A percentile compares a stretch with the other conserved stretches of the same genome.
Evolutionary conservation across 2,797 vertebrate genomes (phyloP).

Genomic region (Parauchenoglanis ngamensis): DNA sequence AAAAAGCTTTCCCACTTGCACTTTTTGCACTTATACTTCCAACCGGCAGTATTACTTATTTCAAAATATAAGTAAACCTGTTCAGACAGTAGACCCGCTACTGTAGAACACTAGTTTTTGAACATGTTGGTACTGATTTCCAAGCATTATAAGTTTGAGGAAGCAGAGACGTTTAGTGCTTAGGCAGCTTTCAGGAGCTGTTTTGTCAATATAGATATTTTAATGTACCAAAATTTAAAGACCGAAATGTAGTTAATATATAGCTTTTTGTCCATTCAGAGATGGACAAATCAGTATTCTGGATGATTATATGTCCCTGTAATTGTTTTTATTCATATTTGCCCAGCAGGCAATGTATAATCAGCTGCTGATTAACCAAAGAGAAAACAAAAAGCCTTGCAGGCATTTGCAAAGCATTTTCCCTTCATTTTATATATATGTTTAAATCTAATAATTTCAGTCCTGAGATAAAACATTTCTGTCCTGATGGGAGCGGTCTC

Average conservation of each 20-base stretch:
- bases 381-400: background rate
- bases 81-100: background rate
- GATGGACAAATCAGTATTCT: background rate
- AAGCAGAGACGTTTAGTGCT: background rate
- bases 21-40: background rate
- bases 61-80: background rate
- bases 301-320: background rate
- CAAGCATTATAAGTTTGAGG: background rate
- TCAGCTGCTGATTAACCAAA: background rate
- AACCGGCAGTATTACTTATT: background rate
- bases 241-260: background rate
- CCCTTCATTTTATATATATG: background rate
- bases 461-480: background rate
- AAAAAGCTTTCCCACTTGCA: background rate
- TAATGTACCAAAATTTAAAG: background rate
- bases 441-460: background rate
- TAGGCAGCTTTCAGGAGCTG: background rate
- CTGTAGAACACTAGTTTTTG: too few relatives aligned
- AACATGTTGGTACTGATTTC: background rate
- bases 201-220: background rate
- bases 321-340: slow-evolving; percentile 3
- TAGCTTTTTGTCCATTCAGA: background rate
- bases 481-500: background rate
- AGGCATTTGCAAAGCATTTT: background rate
- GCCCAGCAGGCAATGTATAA: background rate